Evolutionary conservation across 2,797 vertebrate species (phyloP), one percentile per base, ranked within the genome.

Genomic region (Xenops minutus): DNA sequence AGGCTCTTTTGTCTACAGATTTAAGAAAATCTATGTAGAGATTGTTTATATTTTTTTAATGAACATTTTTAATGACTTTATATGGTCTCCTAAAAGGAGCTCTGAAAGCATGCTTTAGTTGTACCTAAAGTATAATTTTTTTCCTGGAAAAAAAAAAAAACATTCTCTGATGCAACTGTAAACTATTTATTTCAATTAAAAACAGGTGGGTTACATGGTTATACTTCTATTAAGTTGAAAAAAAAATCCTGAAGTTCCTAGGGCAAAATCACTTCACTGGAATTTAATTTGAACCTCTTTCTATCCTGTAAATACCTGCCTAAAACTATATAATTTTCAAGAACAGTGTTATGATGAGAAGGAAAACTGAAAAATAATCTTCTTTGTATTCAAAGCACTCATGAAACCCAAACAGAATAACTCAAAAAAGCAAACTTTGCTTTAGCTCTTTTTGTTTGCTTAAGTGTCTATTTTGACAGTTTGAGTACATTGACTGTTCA

Each of bases 121-220:
- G 5, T 82, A 29, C 39, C 37, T 55, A 27, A 87, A 56, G 14
- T 36, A 56, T 46, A 1, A 1, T 32, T 67, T 61, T 87, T 91
- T 55, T 2, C 6, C 11, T 9, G 15, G 26, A 11, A 74, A 92
- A 88, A 62, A 64, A 22, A 44, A 6, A 23, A 9, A 24, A 39
- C 9, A 61, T 71, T 88, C 18, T 69, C n/a, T 77, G 26, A 21
- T 88, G 56, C 71, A 88, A 61, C 34, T 64, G 12, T 71, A 54
- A 80, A 43, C 22, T 72, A 10, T 71, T 89, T 95, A 12, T 88
- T 91, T 95, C 27, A 68, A 41, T 90, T 92, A 72, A 78, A 91
- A 88, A 54, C 39, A 51, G n/a, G 44, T 32, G 52, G 12, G 9
- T 64, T 75, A 22, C 12, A 56, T 74, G 21, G 32, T 34, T 83